phyloP scores from a whole-genome alignment of 2,797 vertebrate genomes.

The Pagetopsis macropterus region DNA sequence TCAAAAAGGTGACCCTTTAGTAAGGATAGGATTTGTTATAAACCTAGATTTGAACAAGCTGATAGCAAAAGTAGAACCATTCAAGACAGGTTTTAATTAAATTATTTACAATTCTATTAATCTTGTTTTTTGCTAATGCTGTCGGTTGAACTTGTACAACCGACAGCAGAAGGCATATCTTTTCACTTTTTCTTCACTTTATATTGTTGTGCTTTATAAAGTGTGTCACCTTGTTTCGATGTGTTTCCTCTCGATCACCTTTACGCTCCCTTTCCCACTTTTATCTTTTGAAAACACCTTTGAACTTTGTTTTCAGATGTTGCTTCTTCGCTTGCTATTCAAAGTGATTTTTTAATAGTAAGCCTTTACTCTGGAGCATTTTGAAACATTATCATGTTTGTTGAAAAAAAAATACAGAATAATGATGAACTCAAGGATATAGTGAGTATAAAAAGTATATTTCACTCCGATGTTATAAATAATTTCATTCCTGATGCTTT shows the following conservation, averaged over 20 bases:
- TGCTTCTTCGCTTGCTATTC: not conserved
- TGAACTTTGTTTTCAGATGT: not conserved
- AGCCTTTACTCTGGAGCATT: not conserved
- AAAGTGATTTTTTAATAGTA: slow-evolving; percentile 1
- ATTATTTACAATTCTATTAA: not conserved
- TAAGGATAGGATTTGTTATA: not conserved
- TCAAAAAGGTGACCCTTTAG: not conserved
- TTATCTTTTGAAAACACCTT: not conserved
- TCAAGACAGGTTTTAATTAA: not conserved
- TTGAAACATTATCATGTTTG: not conserved
- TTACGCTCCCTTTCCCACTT: not conserved
- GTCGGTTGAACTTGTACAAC: not conserved
- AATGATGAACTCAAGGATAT: no score
- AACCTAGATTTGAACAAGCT: not conserved
- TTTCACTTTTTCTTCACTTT: not conserved
- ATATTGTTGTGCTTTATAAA: not conserved
- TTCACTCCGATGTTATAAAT: no score
- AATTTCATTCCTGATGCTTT: no score
- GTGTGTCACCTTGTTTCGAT: not conserved
- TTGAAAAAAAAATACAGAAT: not conserved
- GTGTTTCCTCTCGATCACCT: not conserved
- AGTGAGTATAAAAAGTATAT: no score
- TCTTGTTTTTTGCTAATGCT: no score
- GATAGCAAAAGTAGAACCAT: not conserved
- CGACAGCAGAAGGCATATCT: not conserved